Percentiles rank a stretch among this genome's conserved stretches.
Conservation (phyloP, 2,888 invertebrate genomes). For the Dorcus hopei region DNA sequence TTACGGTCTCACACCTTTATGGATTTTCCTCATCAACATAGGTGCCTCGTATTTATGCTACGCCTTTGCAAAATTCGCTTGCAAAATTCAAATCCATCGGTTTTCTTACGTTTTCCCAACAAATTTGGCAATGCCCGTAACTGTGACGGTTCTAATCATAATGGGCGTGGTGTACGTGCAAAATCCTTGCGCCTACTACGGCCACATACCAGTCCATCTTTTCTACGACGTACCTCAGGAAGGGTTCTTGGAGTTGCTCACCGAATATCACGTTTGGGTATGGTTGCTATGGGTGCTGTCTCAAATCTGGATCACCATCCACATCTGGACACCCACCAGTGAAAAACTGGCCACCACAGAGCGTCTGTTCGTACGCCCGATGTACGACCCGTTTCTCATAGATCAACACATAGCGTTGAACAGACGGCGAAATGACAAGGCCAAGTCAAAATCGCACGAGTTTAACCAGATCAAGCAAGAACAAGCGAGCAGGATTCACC, state of each 20-base stretch:
- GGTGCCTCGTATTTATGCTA: slow-evolving; percentile 65
- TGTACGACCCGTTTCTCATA: slow-evolving; percentile 78
- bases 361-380: slow-evolving; percentile 77
- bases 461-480: slow-evolving; percentile 13
- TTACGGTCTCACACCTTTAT: slow-evolving; percentile 49
- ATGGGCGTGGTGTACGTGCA: slow-evolving; percentile 63
- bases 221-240: slow-evolving; percentile 71
- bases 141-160: slow-evolving; percentile 65
- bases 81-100: slow-evolving; percentile 84
- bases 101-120: slow-evolving; percentile 85
- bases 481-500: slow-evolving; percentile 6
- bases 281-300: slow-evolving; percentile 80
- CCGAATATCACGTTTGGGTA: slow-evolving; percentile 67
- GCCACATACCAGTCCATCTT: slow-evolving; percentile 78
- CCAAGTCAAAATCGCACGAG: slow-evolving; percentile 16
- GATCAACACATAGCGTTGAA: slow-evolving; percentile 85
- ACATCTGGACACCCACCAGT: slow-evolving; percentile 81
- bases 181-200: slow-evolving; percentile 71
- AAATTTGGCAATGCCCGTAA: slow-evolving; percentile 70
- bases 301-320: slow-evolving; percentile 82
- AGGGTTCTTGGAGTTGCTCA: slow-evolving; percentile 56
- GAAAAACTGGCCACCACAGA: slow-evolving; percentile 83
- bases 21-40: slow-evolving; percentile 66
- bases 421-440: slow-evolving; percentile 64
- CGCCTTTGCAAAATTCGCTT: slow-evolving; percentile 73